Conservation (phyloP, 2,888 invertebrate genomes). For the Pristionchus entomophagus region DNA sequence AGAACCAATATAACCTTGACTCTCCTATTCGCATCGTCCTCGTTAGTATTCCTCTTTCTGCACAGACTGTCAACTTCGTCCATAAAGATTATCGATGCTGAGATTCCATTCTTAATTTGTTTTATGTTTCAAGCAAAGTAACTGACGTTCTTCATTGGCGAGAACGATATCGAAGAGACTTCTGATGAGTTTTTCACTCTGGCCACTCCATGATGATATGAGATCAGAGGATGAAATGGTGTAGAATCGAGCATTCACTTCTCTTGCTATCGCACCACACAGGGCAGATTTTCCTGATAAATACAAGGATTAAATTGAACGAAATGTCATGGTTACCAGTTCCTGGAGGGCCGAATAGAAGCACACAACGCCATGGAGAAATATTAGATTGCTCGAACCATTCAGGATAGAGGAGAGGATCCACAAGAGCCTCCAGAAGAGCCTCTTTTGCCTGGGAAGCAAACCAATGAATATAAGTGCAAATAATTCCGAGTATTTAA, state of each 20-base stretch:
- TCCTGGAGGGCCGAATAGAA: slow-evolving; percentile 79
- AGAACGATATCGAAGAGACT: slow-evolving; percentile 77
- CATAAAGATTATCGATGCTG: slow-evolving; percentile 80
- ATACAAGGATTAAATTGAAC: neutral
- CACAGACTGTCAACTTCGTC: slow-evolving; percentile 82
- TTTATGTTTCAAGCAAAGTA: neutral
- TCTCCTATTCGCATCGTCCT: slow-evolving; percentile 80
- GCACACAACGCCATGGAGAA: slow-evolving; percentile 79
- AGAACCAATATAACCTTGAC: slow-evolving; percentile 76
- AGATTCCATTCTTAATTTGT: neutral
- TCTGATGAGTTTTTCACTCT: slow-evolving; percentile 75
- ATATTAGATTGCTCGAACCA: slow-evolving; percentile 78
- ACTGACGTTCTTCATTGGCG: slow-evolving; percentile 69
- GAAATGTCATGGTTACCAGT: slow-evolving; percentile 70
- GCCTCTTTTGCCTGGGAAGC: slow-evolving; percentile 77
- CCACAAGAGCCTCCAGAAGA: slow-evolving; percentile 79
- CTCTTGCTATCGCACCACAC: slow-evolving; percentile 77
- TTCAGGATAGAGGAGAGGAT: slow-evolving; percentile 80
- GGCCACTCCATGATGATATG: slow-evolving; percentile 76
- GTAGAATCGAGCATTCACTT: slow-evolving; percentile 79
- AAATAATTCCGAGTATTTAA: too few species aligned
- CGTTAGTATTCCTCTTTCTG: slow-evolving; percentile 78
- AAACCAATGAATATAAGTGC: neutral
- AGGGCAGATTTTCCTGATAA: slow-evolving; percentile 74
- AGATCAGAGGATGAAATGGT: slow-evolving; percentile 80